Conservation (phyloP, 2,797 vertebrate species). For the Alosa sapidissima region DNA sequence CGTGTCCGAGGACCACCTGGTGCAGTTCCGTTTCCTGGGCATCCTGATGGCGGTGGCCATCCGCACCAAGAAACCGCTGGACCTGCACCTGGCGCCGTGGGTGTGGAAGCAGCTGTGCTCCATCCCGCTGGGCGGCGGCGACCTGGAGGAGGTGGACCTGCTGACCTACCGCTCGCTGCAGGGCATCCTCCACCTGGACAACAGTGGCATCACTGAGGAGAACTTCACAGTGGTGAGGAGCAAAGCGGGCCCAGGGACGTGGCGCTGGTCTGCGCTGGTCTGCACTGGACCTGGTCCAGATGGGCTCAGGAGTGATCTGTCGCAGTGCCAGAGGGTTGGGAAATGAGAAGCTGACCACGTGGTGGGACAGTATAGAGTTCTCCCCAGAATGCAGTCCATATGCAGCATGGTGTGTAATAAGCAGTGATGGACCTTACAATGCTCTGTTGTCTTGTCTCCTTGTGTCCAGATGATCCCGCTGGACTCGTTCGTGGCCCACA, state of each 20-base stretch:
- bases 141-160: slow-evolving; percentile 81
- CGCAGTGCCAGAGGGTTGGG: background rate
- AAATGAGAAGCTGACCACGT: background rate
- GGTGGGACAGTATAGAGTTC: background rate
- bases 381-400: background rate
- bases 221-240: slow-evolving; percentile 79
- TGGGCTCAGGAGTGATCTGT: background rate
- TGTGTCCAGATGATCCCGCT: slow-evolving; percentile 78
- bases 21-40: slow-evolving; percentile 79
- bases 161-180: slow-evolving; percentile 80
- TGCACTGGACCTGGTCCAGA: background rate
- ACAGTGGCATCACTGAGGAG: slow-evolving; percentile 79
- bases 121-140: slow-evolving; percentile 71
- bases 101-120: slow-evolving; percentile 83
- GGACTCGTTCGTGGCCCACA: slow-evolving; percentile 78
- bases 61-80: slow-evolving; percentile 81
- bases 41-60: slow-evolving; percentile 82
- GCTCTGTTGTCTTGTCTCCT: background rate
- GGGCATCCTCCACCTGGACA: slow-evolving; percentile 78
- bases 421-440: background rate
- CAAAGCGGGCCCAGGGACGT: background rate
- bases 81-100: slow-evolving; percentile 79
- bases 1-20: slow-evolving; percentile 72
- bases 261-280: background rate
- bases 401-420: background rate